Evolutionary conservation across 2,113 vertebrate genomes (phyloP), one percentile per base, ranked within the genome.

Genomic region (Vidua chalybeata): DNA sequence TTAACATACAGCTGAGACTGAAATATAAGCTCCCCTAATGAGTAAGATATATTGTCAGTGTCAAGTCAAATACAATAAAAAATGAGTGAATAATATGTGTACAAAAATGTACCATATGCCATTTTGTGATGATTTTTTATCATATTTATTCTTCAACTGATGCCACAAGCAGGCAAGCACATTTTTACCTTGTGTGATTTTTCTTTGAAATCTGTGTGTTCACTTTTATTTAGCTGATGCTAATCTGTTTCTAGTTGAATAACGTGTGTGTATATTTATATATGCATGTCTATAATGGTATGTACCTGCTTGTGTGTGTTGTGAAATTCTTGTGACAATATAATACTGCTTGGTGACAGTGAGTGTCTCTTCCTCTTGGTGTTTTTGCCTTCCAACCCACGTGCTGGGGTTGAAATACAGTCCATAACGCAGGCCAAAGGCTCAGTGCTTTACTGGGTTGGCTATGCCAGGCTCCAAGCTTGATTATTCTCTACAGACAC

Each of bases 11-110:
- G 89, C 86, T 88, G 87, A 82, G 87, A 87, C 89, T 95, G 91
- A 96, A 96, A 96, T 96, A 96, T 88, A 96, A 97, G 91, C 90
- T 95, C 89, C 94, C 95, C 95, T 94, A 96, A 95, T 96, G 94
- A 97, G 93, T 80, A 78, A 93, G 93, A 97, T 90, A 71, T 90
- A 89, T 93, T 96, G 96, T 95, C 94, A 91, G 35, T 94, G 89
- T 97, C 94, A 96, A 95, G 94, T 94, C 95, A 94, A 93, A 95
- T 84, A 90, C 95, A 95, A 96, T 96, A 94, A 96, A 89, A 96
- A 97, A 89, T 85, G 96, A 95, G 58, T 90, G 90, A 95, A 86
- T 93, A 87, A 91, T 94, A 90, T 89, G 89, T 91, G 48, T 92
- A 77, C 59, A 68, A 89, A 97, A 94, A 90, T 64, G 73, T 88